A percentile compares a stretch with the other conserved stretches of the same genome.
Evolutionary conservation across 2,888 invertebrate genomes (phyloP).

Genomic region (Hypena proboscidalis): DNA sequence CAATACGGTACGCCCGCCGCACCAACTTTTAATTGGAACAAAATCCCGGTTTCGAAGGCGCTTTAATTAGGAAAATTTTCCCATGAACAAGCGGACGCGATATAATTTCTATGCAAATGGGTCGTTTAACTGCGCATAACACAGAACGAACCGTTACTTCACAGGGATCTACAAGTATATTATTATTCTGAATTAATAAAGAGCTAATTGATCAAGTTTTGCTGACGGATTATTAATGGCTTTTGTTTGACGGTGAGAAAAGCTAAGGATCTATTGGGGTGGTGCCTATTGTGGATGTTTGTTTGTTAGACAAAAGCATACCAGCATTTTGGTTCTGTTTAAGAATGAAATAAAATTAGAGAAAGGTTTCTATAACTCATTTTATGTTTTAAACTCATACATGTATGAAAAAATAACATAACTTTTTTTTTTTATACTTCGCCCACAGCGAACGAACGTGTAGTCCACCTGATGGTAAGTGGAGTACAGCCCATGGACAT

Average conservation of each 20-base stretch:
- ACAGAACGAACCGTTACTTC: conserved; percentile 49
- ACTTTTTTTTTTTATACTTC: too few species aligned
- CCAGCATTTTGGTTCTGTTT: too few species aligned
- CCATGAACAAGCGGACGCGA: conserved; percentile 80
- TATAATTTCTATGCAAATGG: conserved; percentile 85
- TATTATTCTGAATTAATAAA: conserved; percentile 64
- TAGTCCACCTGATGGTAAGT: too few species aligned
- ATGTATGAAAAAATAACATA: too few species aligned
- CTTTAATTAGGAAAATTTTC: conserved; percentile 84
- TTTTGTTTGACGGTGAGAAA: conserved; percentile 22
- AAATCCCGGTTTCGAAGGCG: conserved; percentile 79
- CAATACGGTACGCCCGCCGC: conserved; percentile 59
- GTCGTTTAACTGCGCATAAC: conserved; percentile 80
- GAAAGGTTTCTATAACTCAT: too few species aligned
- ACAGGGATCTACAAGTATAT: conserved; percentile 47
- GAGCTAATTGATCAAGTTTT: conserved; percentile 53
- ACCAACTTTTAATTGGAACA: conserved; percentile 83
- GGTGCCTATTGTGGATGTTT: too few species aligned
- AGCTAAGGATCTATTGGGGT: neutral
- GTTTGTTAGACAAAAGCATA: too few species aligned
- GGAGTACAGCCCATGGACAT: too few species aligned
- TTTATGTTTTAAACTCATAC: too few species aligned
- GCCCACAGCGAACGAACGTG: too few species aligned
- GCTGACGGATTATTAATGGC: conserved; percentile 29
- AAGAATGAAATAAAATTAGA: too few species aligned